Evolutionary conservation across 2,113 vertebrate genomes (phyloP).

Genomic region (Ailuropoda melanoleuca): DNA sequence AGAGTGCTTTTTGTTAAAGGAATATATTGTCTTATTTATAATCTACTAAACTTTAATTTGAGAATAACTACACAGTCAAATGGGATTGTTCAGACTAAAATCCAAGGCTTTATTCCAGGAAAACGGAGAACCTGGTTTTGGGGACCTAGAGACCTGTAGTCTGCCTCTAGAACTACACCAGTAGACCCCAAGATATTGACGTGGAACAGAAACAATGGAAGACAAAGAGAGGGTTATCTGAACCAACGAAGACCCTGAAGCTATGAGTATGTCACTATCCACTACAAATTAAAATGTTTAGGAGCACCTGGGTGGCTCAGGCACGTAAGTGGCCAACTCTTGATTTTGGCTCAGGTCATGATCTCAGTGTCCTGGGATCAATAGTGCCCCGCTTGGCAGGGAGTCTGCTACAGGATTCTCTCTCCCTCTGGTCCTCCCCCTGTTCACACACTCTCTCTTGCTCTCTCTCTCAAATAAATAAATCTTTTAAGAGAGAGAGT

Average conservation of each 20-base stretch:
- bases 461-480: too few relatives aligned
- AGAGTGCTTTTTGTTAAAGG: not conserved
- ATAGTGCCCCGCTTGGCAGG: too few relatives aligned
- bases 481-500: too few relatives aligned
- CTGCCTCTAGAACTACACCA: not conserved
- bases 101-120: not conserved
- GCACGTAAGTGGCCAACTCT: not conserved
- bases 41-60: not conserved
- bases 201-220: not conserved
- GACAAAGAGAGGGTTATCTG: not conserved
- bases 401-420: too few relatives aligned
- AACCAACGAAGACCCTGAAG: not conserved
- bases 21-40: not conserved
- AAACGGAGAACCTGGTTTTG: not conserved
- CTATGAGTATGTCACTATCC: not conserved
- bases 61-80: not conserved
- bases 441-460: too few relatives aligned
- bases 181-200: not conserved
- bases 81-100: not conserved
- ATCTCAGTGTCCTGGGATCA: too few relatives aligned
- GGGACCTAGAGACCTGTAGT: not conserved
- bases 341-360: too few relatives aligned
- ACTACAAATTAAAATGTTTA: not conserved
- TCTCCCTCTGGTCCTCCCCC: too few relatives aligned
- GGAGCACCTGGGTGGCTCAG: not conserved